Conservation (phyloP, 2,888 invertebrate genomes). For the Colletes collaris region DNA sequence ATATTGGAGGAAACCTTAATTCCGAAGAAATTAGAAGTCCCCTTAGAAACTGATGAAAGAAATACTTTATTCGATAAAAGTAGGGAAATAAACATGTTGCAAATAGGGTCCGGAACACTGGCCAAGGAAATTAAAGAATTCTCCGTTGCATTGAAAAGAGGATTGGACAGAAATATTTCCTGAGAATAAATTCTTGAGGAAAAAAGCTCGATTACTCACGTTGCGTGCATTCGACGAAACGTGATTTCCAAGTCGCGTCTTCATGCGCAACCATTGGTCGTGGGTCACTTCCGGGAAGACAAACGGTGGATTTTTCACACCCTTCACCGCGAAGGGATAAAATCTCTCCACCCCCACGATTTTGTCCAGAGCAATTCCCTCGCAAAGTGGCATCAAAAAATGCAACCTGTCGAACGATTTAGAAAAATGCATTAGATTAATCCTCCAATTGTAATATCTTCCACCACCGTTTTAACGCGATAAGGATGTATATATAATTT, state of each 20-base stretch:
- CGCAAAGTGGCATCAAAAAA: conserved; percentile 67
- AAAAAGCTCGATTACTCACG: conserved; percentile 24
- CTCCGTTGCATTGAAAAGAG: not conserved
- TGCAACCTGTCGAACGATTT: conserved; percentile 65
- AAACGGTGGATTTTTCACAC: conserved; percentile 40
- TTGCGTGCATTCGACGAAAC: not conserved
- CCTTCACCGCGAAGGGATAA: conserved; percentile 58
- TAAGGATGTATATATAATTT: too few species aligned
- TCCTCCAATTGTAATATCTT: too few species aligned
- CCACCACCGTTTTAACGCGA: too few species aligned
- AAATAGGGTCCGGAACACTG: too few species aligned
- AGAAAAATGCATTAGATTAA: not conserved
- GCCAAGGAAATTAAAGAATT: not conserved
- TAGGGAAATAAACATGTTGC: too few species aligned
- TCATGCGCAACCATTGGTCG: conserved; percentile 44
- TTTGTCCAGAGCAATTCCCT: conserved; percentile 55
- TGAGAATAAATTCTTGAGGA: not conserved
- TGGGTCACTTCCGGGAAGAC: conserved; percentile 68
- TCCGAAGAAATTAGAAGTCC: too few species aligned
- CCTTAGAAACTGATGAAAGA: too few species aligned
- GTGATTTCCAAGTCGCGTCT: conserved; percentile 34
- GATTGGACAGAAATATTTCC: not conserved
- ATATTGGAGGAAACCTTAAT: too few species aligned
- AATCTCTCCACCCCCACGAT: conserved; percentile 61
- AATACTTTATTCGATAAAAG: too few species aligned